These are phyloP conservation scores for Anolis carolinensis DNA, from an alignment of 2,113 vertebrate genomes.

Conservation along the genomic window DNA sequence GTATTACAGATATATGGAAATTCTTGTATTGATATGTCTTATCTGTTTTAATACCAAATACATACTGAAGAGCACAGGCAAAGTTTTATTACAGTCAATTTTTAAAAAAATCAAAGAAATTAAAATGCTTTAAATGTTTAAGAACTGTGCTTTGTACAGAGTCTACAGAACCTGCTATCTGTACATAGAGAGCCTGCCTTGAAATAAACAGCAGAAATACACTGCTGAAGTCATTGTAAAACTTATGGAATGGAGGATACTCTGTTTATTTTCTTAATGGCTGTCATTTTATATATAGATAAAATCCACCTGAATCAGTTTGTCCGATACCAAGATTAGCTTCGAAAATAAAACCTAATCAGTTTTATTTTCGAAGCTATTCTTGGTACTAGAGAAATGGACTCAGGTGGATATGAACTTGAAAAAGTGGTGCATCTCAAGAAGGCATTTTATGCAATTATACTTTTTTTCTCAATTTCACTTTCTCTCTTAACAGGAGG, in stretches of 20 bases:
- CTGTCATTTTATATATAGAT: neutral
- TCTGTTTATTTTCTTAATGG: constrained; percentile 1
- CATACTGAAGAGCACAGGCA: too few relatives aligned
- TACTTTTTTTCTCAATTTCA: constrained; percentile 35
- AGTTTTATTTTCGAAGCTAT: neutral
- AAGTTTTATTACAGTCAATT: constrained; percentile 33
- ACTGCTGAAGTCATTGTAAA: constrained; percentile 15
- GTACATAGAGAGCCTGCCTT: constrained; percentile 15
- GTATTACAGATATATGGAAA: too few relatives aligned
- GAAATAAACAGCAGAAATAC: constrained; percentile 34
- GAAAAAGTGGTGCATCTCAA: neutral
- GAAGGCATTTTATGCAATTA: constrained; percentile 10
- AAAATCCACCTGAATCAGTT: too few relatives aligned
- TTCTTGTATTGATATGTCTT: too few relatives aligned
- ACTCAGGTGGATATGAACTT: neutral
- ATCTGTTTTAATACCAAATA: too few relatives aligned
- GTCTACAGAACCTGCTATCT: constrained; percentile 30
- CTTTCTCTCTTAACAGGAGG: constrained; percentile 81
- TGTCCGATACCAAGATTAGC: too few relatives aligned
- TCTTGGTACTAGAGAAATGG: neutral
- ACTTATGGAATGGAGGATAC: neutral
- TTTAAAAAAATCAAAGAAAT: constrained; percentile 1
- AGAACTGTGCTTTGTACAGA: constrained; percentile 37
- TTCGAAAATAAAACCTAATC: neutral
- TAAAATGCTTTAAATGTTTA: constrained; percentile 32